phyloP scores from a whole-genome alignment of 2,113 vertebrate species.

The Petromus typicus region DNA sequence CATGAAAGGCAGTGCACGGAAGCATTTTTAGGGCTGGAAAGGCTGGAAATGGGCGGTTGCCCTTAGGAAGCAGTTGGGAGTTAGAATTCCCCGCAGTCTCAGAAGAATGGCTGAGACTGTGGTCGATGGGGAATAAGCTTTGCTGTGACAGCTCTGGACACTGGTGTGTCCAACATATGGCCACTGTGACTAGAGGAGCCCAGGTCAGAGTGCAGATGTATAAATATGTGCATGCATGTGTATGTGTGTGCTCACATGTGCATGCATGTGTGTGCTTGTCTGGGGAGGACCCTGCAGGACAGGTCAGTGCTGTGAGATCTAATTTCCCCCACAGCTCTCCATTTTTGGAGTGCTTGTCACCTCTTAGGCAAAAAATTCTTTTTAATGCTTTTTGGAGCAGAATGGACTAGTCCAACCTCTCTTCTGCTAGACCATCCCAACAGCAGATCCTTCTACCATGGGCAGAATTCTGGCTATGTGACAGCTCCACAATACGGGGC shows the following conservation, averaged over 20 bases:
- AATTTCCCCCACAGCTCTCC: neutral
- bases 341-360: neutral
- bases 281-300: neutral
- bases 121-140: neutral
- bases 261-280: neutral
- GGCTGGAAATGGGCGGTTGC: neutral
- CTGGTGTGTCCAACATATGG: neutral
- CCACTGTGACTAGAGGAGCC: neutral
- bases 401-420: neutral
- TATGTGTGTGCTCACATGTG: too few species aligned
- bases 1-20: neutral
- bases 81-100: neutral
- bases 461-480: neutral
- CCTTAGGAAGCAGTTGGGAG: neutral
- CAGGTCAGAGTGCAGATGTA: fast-evolving
- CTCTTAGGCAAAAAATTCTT: neutral
- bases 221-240: neutral
- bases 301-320: neutral
- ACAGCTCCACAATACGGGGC: neutral
- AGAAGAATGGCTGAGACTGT: neutral
- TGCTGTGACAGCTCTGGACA: neutral
- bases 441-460: neutral
- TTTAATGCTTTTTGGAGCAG: neutral
- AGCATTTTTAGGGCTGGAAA: neutral
- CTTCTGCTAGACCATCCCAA: neutral